Base-by-base conservation (phyloP, 2,113 vertebrate species). In the Podarcis cretensis region DNA sequence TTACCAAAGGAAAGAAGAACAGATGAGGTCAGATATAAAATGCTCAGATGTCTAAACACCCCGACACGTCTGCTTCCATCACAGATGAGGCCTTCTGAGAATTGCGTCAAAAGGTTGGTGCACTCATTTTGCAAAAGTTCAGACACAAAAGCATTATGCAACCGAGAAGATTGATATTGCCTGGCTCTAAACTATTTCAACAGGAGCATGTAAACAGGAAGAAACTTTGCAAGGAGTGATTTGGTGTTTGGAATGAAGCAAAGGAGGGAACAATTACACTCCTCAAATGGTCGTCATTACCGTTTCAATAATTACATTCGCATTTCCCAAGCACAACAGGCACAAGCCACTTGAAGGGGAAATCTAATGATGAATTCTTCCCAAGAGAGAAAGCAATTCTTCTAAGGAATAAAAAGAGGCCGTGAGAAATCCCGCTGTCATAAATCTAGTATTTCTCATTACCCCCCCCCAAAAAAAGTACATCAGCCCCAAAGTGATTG, bases 381-480 rank as follows among this genome's bases (percentile, higher is more conserved):
- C 92, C 88, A 86, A 92, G 83, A 94, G 93, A 91, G 89, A 95
- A 94, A 92, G 75, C 91, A 92, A 95, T 93, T 95, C 89, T 87
- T 94, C 91, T 90, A 91, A 95, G 88, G 88, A 95, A 95, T 94
- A 32, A 76, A 89, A 83, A 89, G 77, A 95, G 89, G 93, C 91
- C 92, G 68, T 79, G 82, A 96, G 90, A 95, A 96, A 91, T 90
- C 86, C 76, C 90, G 86, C 93, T 91, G 84, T 89, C 91, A 96
- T 93, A 94, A 92, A 95, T 95, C 93, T 91, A 92, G 93, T 94
- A 89, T 93, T 95, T 95, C 85, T 93, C 94, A 95, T 94, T 94
- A 95, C 48, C 48, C 48, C 9, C 48, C 48, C 48, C 48, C 9
- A 10, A 68, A 40, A 66, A 40, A 40, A 43, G 71, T 95, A 93